Evolutionary conservation across 2,888 invertebrate species (phyloP), one percentile per base, ranked within the genome.

Genomic region (Capitulum mitella): DNA sequence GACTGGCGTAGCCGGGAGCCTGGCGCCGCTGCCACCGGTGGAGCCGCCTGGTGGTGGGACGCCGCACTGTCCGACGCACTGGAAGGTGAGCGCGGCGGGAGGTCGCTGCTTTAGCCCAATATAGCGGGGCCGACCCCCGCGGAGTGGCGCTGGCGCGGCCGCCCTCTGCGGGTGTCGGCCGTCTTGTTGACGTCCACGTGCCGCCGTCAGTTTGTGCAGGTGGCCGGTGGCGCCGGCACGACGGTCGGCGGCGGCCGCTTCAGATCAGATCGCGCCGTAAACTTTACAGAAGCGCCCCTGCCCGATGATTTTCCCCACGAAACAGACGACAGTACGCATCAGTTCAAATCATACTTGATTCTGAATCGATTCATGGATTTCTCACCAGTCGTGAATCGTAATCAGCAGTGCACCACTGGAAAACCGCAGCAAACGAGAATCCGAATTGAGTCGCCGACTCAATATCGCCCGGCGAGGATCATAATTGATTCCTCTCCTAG

Each of bases 21-120:
- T 6, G 26, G 14, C 40, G 12, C 19, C 70, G 40, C 64, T 37
- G 37, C 19, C 32, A 29, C 61, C 61, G 64, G 64, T 22, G 32
- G 37, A 0, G 70, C 70, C 40, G 37, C 70, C 40, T 70, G 70
- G 70, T 70, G 70, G 70, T 70, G 70, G 70, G 70, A 70, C 37
- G 70, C 70, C 10, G 29, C 70, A 70, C 70, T 70, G 16, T 10
- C 70, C 10, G 70, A 70, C 22, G 70, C 70, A 8, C 70, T 70
- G 22, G 70, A 70, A 37, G 70, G 70, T 70, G 37, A 70, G 70
- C 64, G 6, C 29, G 58, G 51, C n/a, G 64, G 64, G 10, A 14
- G 64, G 16, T 0, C 34, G 14, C 34, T 16, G 61, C 64, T 64
- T 64, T 64, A 64, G 26, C 70, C 70, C 40, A 26, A 70, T 70